Evolutionary conservation across 1,140 invertebrate species (phyloP).

Genomic region (Zeugodacus cucurbitae): DNA sequence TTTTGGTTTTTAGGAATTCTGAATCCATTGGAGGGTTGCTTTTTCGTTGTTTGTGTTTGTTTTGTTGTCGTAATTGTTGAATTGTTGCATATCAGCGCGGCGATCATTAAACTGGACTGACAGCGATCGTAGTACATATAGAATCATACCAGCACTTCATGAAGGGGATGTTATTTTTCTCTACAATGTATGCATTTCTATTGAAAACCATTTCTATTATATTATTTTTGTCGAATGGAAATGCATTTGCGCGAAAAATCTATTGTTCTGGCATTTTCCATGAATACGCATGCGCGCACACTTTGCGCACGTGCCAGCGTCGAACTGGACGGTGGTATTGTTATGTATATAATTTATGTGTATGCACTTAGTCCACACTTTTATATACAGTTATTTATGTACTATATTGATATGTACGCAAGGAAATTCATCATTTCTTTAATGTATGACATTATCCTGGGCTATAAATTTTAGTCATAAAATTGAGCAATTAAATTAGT

Average conservation of each 20-base stretch:
- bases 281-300: slow-evolving; percentile 6
- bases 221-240: slow-evolving; percentile 7
- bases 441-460: not conserved
- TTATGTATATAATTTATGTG: not conserved
- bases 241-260: slow-evolving; percentile 28
- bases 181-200: slow-evolving; percentile 5
- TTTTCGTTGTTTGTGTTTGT: not conserved
- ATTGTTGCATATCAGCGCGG: not conserved
- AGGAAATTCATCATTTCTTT: not conserved
- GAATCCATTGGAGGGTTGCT: not conserved
- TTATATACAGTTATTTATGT: too few species aligned
- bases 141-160: not conserved
- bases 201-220: slow-evolving; percentile 17
- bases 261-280: slow-evolving; percentile 28
- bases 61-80: not conserved
- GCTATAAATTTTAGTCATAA: not conserved
- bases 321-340: not conserved
- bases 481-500: not conserved
- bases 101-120: slow-evolving; percentile 21
- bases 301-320: not conserved
- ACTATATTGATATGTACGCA: too few species aligned
- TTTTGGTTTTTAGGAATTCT: not conserved
- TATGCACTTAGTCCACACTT: not conserved
- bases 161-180: not conserved
- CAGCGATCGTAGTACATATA: not conserved